Base-by-base conservation (phyloP, 2,888 invertebrate species). In the Ectobius pallidus region DNA sequence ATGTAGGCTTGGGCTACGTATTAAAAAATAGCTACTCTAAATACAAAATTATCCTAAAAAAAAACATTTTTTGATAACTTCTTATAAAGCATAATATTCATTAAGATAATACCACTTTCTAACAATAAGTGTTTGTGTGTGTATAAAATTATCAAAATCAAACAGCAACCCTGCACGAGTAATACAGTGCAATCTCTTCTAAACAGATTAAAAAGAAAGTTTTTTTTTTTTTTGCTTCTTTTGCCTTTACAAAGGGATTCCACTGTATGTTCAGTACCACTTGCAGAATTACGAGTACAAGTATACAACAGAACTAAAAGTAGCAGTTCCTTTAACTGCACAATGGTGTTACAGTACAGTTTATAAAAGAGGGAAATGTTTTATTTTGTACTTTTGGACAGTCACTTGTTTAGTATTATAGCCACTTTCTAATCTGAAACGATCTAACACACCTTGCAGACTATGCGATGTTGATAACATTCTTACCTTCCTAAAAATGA, bases 141-240 rank as follows among this genome's bases (percentile, higher is more conserved):
- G 27, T 65, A 65, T 46, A 65, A 65, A 65, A 65, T 65, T 65
- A 65, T 65, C 44, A 65, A 65, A 65, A 65, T 65, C 65, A 65
- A 65, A 65, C 65, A 65, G 65, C 65, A 65, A 65, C 65, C 65
- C 65, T 65, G 65, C 46, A 44, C n/a, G n/a, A n/a, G n/a, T n/a
- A n/a, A n/a, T n/a, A n/a, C n/a, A n/a, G n/a, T n/a, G n/a, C n/a
- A n/a, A n/a, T n/a, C n/a, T n/a, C n/a, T n/a, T n/a, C n/a, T n/a
- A n/a, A n/a, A n/a, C n/a, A n/a, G n/a, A n/a, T n/a, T n/a, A n/a
- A n/a, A n/a, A n/a, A n/a, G n/a, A n/a, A n/a, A n/a, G n/a, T n/a
- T n/a, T n/a, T n/a, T n/a, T n/a, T n/a, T n/a, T n/a, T n/a, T n/a
- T n/a, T n/a, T n/a, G n/a, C n/a, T n/a, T n/a, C n/a, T n/a, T n/a